Percentiles rank a stretch among this genome's conserved stretches.
Evolutionary conservation across 2,888 invertebrate species (phyloP).

Genomic region (Phymatocera aterrima): DNA sequence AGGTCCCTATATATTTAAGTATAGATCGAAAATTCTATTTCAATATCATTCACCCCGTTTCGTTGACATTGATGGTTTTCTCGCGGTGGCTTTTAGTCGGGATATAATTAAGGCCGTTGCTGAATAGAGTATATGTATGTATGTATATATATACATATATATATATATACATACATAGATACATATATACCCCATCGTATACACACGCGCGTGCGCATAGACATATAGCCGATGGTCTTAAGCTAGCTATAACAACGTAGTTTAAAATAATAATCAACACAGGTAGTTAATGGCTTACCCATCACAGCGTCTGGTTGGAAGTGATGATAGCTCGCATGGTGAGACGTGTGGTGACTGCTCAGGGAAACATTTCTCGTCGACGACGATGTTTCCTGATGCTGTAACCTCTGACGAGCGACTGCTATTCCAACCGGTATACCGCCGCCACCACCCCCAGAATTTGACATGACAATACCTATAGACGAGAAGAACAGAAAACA

Average conservation of each 20-base stretch:
- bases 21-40: background rate
- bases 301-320: constrained; percentile 70
- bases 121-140: background rate
- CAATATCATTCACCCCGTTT: background rate
- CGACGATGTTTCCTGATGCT: constrained; percentile 79
- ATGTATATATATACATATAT: background rate
- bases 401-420: constrained; percentile 87
- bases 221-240: background rate
- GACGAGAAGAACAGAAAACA: background rate
- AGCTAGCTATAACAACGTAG: background rate
- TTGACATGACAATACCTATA: constrained; percentile 69
- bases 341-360: constrained; percentile 71
- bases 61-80: constrained; percentile 36
- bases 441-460: constrained; percentile 64
- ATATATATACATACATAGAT: too few relatives aligned
- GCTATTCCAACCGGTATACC: constrained; percentile 90
- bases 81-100: constrained; percentile 17
- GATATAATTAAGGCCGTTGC: constrained; percentile 1
- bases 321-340: constrained; percentile 71
- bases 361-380: constrained; percentile 73
- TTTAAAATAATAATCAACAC: constrained; percentile 17
- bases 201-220: background rate
- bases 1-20: background rate
- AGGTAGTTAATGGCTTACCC: constrained; percentile 59
- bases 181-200: too few relatives aligned